A percentile compares a stretch with the other conserved stretches of the same genome.
phyloP scores from a whole-genome alignment of 2,113 vertebrate genomes.

The Tupaia chinensis region DNA sequence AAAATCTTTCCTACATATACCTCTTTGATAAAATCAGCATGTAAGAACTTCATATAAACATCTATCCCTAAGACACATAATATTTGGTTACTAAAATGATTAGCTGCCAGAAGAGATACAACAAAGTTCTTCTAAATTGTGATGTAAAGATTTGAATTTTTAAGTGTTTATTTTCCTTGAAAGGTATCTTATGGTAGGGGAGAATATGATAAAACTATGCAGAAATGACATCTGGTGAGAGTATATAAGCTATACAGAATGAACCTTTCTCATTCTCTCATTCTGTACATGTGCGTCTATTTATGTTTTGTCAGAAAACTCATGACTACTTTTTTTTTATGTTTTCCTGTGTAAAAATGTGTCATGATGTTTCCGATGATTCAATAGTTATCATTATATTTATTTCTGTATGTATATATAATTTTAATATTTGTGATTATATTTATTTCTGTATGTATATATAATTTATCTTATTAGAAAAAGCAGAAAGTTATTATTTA shows the following conservation, averaged over 20 bases:
- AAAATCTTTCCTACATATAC: conserved; percentile 81
- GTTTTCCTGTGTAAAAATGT: too few relatives aligned
- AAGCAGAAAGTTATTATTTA: background rate
- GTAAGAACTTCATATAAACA: conserved; percentile 77
- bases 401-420: too few relatives aligned
- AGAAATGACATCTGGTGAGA: conserved; percentile 58
- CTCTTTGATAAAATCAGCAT: conserved; percentile 81
- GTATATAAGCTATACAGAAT: background rate
- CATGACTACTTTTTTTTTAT: too few relatives aligned
- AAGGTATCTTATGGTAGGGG: conserved; percentile 57
- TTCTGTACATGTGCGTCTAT: background rate
- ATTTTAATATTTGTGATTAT: too few relatives aligned
- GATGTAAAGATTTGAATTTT: conserved; percentile 78
- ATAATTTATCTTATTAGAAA: background rate
- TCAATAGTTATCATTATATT: background rate
- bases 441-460: background rate
- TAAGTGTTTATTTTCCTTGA: conserved; percentile 80
- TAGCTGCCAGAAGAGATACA: conserved; percentile 82
- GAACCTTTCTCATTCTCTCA: conserved; percentile 1
- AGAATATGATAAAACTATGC: conserved; percentile 70
- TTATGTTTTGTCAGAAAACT: background rate
- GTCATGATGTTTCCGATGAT: too few relatives aligned
- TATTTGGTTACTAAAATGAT: conserved; percentile 84
- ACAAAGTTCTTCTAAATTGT: conserved; percentile 82
- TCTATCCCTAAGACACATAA: conserved; percentile 81